Conservation (phyloP, 2,888 invertebrate genomes). For the Ischnus inquisitorius region DNA sequence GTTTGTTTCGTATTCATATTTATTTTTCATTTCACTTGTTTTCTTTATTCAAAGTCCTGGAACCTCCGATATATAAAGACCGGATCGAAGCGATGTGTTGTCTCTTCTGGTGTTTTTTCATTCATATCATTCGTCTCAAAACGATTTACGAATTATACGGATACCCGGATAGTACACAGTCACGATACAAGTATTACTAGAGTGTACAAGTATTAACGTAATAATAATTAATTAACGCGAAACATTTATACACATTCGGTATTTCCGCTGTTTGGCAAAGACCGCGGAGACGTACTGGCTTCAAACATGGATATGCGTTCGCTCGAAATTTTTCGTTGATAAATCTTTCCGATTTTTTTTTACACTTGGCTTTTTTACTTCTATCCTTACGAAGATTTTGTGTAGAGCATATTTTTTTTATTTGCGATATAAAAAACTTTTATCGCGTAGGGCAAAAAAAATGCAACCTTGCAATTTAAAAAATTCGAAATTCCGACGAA, state of each 20-base stretch:
- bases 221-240: constrained; percentile 55
- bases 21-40: not conserved
- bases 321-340: not conserved
- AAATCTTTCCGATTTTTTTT: no score
- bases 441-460: not conserved
- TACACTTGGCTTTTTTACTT: not conserved
- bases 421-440: not conserved
- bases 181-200: constrained; percentile 40
- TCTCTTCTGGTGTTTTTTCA: not conserved
- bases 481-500: not conserved
- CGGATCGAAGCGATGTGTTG: constrained; percentile 32
- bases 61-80: constrained; percentile 21
- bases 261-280: constrained; percentile 46
- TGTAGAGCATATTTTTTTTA: not conserved
- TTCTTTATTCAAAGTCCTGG: constrained; percentile 15
- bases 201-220: constrained; percentile 55
- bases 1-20: not conserved
- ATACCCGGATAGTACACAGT: constrained; percentile 38
- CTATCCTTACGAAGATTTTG: not conserved
- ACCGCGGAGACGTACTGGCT: constrained; percentile 56
- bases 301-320: constrained; percentile 6
- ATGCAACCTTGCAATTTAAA: constrained; percentile 15
- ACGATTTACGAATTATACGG: constrained; percentile 33
- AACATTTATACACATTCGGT: constrained; percentile 47
- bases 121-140: constrained; percentile 12